phyloP scores from a whole-genome alignment of 2,888 invertebrate genomes.

The Melangyna quadrimaculata region DNA sequence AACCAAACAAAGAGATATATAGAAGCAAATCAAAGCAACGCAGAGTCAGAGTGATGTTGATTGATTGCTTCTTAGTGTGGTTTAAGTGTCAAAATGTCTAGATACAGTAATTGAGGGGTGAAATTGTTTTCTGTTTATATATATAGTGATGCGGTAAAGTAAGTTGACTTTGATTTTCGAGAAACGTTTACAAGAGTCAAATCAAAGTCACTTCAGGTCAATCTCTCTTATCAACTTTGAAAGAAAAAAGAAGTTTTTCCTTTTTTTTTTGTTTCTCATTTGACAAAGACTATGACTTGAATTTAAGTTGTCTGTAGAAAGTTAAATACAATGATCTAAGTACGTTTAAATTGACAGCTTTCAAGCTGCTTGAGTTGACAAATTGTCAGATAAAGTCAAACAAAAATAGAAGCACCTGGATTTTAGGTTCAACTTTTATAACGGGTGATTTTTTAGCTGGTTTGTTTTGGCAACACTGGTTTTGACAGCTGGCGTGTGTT shows the following conservation, averaged over 20 bases:
- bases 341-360: neutral
- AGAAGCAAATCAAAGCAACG: neutral
- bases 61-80: slow-evolving; percentile 50
- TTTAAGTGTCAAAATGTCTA: slow-evolving; percentile 36
- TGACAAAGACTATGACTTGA: neutral
- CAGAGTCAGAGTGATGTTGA: slow-evolving; percentile 37
- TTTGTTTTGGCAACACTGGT: too few relatives aligned
- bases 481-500: too few relatives aligned
- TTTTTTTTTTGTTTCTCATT: neutral
- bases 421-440: too few relatives aligned
- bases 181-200: slow-evolving; percentile 42
- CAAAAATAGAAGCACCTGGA: too few relatives aligned
- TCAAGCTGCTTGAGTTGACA: neutral
- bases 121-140: slow-evolving; percentile 39
- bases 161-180: slow-evolving; percentile 25
- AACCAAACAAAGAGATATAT: neutral
- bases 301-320: neutral
- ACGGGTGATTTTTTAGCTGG: too few relatives aligned
- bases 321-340: neutral
- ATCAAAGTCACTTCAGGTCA: slow-evolving; percentile 35
- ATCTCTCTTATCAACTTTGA: neutral
- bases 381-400: neutral
- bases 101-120: slow-evolving; percentile 40
- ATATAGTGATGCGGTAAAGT: slow-evolving; percentile 33
- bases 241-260: neutral